Conservation (phyloP, 1,140 invertebrate species). For the Cydia strobilella region DNA sequence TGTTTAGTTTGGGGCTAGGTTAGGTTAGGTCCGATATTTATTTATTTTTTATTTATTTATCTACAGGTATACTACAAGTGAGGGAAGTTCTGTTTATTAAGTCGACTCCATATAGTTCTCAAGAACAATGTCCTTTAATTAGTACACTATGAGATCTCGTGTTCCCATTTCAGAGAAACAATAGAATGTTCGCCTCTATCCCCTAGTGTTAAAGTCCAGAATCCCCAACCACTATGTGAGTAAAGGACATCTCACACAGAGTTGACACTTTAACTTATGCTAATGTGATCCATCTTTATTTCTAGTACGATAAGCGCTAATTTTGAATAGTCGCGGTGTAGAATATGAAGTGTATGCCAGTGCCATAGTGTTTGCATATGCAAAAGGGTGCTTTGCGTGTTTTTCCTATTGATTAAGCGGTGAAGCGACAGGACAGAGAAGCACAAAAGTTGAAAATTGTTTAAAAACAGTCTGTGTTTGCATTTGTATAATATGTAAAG, state of each 20-base stretch:
- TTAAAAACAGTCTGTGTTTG: neutral
- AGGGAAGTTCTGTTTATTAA: neutral
- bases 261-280: conserved; percentile 14
- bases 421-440: conserved; percentile 46
- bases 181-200: conserved; percentile 34
- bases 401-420: conserved; percentile 73
- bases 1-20: too few relatives aligned
- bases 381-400: conserved; percentile 66
- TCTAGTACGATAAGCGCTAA: neutral
- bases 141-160: conserved; percentile 21
- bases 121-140: conserved; percentile 33
- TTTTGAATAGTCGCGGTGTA: neutral
- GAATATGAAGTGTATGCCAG: conserved; percentile 49
- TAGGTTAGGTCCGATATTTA: too few relatives aligned
- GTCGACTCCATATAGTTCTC: neutral
- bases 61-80: too few relatives aligned
- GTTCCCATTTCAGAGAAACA: conserved; percentile 15
- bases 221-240: conserved; percentile 34
- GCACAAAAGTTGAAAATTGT: conserved; percentile 39
- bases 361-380: conserved; percentile 69
- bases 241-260: conserved; percentile 24
- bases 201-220: conserved; percentile 37
- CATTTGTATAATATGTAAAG: neutral
- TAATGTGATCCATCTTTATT: conserved; percentile 2
- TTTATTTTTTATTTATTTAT: too few relatives aligned